Percentiles rank a stretch among this genome's conserved stretches.
phyloP scores from a whole-genome alignment of 2,113 vertebrate species.

The Eulacestoma nigropectus region DNA sequence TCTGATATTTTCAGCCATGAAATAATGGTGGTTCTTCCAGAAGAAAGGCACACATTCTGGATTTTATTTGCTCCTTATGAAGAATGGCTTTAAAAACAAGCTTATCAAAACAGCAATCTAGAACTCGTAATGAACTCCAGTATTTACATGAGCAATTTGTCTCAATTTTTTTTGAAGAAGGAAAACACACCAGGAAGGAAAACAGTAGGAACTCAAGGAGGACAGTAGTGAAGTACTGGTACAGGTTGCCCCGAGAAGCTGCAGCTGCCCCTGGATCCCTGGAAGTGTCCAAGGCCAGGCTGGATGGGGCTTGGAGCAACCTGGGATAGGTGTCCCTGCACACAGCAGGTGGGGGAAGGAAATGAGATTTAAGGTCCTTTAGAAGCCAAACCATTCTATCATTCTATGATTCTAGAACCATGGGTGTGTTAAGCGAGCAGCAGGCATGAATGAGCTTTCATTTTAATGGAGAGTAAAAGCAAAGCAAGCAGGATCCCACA shows the following conservation, averaged over 20 bases:
- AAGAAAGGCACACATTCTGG: background rate
- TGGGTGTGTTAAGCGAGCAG: background rate
- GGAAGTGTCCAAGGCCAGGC: background rate
- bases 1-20: background rate
- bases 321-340: background rate
- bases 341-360: accelerated
- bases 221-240: background rate
- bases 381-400: background rate
- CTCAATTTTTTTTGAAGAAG: background rate
- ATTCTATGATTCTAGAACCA: background rate
- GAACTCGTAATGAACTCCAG: background rate
- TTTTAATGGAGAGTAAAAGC: background rate
- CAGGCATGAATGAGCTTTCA: accelerated
- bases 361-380: background rate
- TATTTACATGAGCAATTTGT: background rate
- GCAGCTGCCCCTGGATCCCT: background rate
- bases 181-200: background rate
- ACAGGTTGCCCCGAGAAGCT: background rate
- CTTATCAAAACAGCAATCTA: background rate
- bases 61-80: background rate
- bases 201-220: background rate
- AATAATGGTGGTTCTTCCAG: background rate
- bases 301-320: background rate
- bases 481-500: background rate
- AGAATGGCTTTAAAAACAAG: background rate